phyloP scores from a whole-genome alignment of 2,113 vertebrate species.

The Lycaon pictus region DNA sequence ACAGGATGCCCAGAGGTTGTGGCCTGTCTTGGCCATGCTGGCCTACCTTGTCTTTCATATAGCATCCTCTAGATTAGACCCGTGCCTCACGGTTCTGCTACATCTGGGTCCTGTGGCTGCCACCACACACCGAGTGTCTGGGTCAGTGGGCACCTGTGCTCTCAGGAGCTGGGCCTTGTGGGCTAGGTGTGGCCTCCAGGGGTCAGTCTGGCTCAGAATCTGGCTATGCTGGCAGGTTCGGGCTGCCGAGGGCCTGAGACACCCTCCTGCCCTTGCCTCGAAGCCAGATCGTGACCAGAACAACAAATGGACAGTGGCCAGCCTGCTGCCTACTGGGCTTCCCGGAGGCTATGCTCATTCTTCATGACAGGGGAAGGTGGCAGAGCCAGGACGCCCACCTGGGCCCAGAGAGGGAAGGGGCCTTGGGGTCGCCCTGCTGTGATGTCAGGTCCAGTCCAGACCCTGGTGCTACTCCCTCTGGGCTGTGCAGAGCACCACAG shows the following conservation, averaged over 20 bases:
- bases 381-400: background rate
- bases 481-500: background rate
- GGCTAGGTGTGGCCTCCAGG: background rate
- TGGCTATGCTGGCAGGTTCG: background rate
- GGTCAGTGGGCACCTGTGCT: background rate
- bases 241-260: background rate
- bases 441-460: rapidly evolving
- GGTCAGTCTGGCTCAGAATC: background rate
- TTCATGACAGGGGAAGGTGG: background rate
- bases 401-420: background rate
- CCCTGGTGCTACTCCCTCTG: too few species aligned
- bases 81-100: background rate
- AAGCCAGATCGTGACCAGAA: background rate
- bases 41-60: background rate
- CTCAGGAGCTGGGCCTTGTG: background rate
- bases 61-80: background rate
- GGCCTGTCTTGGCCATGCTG: background rate
- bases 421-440: background rate
- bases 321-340: background rate
- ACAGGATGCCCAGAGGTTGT: background rate
- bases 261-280: background rate
- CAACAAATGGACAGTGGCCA: rapidly evolving
- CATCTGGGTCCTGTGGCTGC: background rate
- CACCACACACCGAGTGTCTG: rapidly evolving
- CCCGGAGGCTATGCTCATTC: background rate